These are phyloP conservation scores for Amblyopsis rosae DNA, from an alignment of 2,113 vertebrate species.

Conservation along the genomic window DNA sequence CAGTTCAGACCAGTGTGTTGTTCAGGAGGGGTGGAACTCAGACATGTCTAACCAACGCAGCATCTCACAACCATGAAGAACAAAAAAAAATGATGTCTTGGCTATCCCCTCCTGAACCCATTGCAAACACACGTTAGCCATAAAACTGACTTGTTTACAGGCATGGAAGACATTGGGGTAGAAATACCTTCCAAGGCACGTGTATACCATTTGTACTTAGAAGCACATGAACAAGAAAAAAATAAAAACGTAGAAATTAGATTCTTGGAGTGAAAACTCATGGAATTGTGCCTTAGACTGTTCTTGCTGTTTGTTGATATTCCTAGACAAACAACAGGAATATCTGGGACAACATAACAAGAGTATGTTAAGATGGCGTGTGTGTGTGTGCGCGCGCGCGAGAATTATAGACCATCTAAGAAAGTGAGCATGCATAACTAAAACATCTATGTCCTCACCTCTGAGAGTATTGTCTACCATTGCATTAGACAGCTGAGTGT, in stretches of 20 bases:
- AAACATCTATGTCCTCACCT: no score
- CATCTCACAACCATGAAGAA: not conserved
- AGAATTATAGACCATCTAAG: not conserved
- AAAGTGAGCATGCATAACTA: not conserved
- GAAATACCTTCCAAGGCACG: constrained; percentile 16
- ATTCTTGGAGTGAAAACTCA: not conserved
- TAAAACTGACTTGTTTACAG: constrained; percentile 31
- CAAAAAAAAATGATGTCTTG: not conserved
- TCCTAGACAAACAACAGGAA: constrained; percentile 51
- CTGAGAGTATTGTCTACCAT: no score
- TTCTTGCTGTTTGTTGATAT: not conserved
- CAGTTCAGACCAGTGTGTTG: not conserved
- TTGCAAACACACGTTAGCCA: constrained; percentile 12
- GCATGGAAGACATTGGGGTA: constrained; percentile 4
- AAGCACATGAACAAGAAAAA: not conserved
- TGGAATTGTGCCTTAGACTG: not conserved
- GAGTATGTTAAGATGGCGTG: constrained; percentile 14
- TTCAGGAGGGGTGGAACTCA: not conserved
- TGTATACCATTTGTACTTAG: constrained; percentile 16
- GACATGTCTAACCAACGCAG: constrained; percentile 11
- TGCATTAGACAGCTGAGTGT: not conserved
- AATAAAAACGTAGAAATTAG: not conserved
- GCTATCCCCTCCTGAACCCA: not conserved
- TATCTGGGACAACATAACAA: constrained; percentile 29
- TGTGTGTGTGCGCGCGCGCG: not conserved